Evolutionary conservation across 2,888 invertebrate genomes (phyloP).

Genomic region (Brachyptera risi): DNA sequence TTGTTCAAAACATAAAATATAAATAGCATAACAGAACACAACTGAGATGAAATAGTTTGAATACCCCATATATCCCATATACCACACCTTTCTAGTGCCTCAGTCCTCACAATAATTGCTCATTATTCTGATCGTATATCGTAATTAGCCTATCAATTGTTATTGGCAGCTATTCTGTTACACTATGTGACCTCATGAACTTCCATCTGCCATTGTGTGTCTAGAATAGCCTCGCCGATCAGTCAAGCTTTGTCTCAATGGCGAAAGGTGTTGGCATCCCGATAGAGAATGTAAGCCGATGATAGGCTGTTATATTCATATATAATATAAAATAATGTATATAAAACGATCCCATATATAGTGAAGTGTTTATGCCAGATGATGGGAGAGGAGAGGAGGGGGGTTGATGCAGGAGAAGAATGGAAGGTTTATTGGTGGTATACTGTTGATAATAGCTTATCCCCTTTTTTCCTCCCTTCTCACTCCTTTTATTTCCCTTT

Average conservation of each 20-base stretch:
- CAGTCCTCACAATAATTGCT: too few species aligned
- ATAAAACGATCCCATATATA: conserved; percentile 11
- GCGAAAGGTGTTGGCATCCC: conserved; percentile 8
- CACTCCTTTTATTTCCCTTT: neutral
- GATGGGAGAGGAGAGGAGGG: neutral
- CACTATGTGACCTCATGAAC: neutral
- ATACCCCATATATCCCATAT: too few species aligned
- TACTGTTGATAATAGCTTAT: conserved; percentile 19
- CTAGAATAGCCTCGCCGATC: neutral
- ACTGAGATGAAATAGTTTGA: too few species aligned
- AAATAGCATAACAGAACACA: too few species aligned
- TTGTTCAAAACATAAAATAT: too few species aligned
- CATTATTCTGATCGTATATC: too few species aligned
- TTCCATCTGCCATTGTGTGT: conserved; percentile 19
- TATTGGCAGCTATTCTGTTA: too few species aligned
- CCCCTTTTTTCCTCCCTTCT: conserved; percentile 1
- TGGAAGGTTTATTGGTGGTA: conserved; percentile 18
- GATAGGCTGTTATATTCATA: conserved; percentile 12
- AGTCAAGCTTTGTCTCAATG: neutral
- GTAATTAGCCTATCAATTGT: too few species aligned
- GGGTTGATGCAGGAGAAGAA: too few species aligned
- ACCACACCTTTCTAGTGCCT: too few species aligned
- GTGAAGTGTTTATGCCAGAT: conserved; percentile 20
- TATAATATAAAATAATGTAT: too few species aligned
- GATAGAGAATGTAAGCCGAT: conserved; percentile 13